Base-by-base conservation (phyloP, 2,113 vertebrate species). In the Myotis yumanensis region DNA sequence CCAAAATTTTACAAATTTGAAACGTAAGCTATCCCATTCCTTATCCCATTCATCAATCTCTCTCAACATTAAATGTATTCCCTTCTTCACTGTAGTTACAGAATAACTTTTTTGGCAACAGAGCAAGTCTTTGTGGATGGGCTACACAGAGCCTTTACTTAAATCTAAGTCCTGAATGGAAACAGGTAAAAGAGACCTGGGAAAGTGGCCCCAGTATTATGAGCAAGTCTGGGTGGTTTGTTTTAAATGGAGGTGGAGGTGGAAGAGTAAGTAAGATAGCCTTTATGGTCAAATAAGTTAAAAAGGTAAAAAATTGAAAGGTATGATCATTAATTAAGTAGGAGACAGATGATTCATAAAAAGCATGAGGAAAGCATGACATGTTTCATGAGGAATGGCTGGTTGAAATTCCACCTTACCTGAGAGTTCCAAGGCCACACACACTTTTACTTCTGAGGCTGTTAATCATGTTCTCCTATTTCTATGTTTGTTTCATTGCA, bases 81-180 rank as follows among this genome's bases (percentile, higher is more conserved):
- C 54, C 23, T 97, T 80, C 51, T 95, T 90, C 94, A 79, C 90
- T 90, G 79, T 97, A 96, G 95, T 64, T 83, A 48, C 80, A 96
- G 91, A 95, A 84, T 96, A 96, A 75, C 59, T 76, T 82, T 82
- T 83, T 81, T 96, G 94, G 85, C 88, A 93, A 37, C 51, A 66
- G 20, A 93, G 62, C 92, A 92, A 22, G 17, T 93, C 93, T 97
- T 88, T 95, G 43, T 69, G 79, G 40, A 25, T 85, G 83, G 97
- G 43, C 51, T 95, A 57, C 77, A 96, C 20, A 52, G 73, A 92
- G 46, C 48, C 90, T 97, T 97, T 96, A 80, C 48, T 93, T 89
- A 79, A 97, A 69, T 93, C 82, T 96, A 84, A 95, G 11, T 0
- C 2, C 79, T 94, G 69, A 80, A 52, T 81, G 93, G 86, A 94